Base-by-base conservation (phyloP, 2,113 vertebrate genomes). In the Arothron firmamentum region DNA sequence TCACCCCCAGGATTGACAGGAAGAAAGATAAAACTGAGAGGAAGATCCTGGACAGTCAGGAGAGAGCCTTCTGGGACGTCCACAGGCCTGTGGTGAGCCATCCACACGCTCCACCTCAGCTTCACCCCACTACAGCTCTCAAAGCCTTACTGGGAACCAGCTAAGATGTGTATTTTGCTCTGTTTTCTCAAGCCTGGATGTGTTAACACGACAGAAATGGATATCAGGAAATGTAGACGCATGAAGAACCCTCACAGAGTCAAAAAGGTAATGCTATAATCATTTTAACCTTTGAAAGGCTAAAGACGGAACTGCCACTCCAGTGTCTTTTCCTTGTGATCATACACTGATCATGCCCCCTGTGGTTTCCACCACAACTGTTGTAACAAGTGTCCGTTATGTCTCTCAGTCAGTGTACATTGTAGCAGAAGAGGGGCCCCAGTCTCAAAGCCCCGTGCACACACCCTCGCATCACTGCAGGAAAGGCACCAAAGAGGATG, bases 141-240 rank as follows among this genome's bases (percentile, higher is more conserved):
- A 43, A 19, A 20, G 53, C 10, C 12, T 53, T 12, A 19, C 25
- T 42, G 31, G 6, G 20, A 62, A 56, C 18, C 19, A 20, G 11
- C 34, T 38, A 38, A 38, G 34, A 2, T 49, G n/a, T 8, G 41
- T 25, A 13, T 9, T 62, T 6, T 62, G 13, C 11, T 56, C 9
- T 1, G n/a, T 65, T n/a, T 50, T 58, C 42, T 55, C 4, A 82
- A 99, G 97, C 97, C 96, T 15, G 97, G 97, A 65, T 99, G 96
- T 82, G 97, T 99, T 56, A 99, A 99, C 87, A 98, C 95, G 72
- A 99, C 97, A 20, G 97, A 99, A 88, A 98, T 99, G 97, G 96
- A 99, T 80, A 99, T 99, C 85, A 92, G 96, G 85, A 99, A 99
- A 83, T 99, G 96, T 47, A 92, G 97, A 55, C 93, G 96, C 65